Conservation (phyloP, 2,888 invertebrate genomes). For the Agrypnus murinus region DNA sequence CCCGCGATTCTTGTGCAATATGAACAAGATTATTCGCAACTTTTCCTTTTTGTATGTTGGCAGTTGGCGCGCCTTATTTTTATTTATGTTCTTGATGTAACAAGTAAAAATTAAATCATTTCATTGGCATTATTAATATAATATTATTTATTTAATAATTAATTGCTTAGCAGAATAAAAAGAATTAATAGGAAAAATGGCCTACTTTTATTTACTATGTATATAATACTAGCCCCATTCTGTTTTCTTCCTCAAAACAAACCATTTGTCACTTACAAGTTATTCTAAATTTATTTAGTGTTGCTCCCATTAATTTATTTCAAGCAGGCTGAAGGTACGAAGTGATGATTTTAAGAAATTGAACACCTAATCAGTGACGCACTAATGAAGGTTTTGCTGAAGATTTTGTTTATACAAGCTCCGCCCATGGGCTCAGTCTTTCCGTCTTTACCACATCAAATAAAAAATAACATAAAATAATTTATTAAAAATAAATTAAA, state of each 20-base stretch:
- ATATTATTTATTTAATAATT: constrained; percentile 19
- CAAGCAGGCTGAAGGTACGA: too few relatives aligned
- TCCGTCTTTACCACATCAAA: too few relatives aligned
- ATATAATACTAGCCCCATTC: constrained; percentile 12
- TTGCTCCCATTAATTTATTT: constrained; percentile 13
- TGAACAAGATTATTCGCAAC: constrained; percentile 51
- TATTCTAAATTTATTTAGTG: constrained; percentile 13
- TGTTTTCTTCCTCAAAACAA: constrained; percentile 9
- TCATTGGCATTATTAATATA: constrained; percentile 31
- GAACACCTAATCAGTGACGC: too few relatives aligned
- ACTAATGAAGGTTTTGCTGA: too few relatives aligned
- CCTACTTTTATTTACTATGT: constrained; percentile 24
- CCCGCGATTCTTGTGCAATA: constrained; percentile 53
- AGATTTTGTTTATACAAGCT: too few relatives aligned
- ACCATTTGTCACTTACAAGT: background rate
- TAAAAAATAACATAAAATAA: too few relatives aligned
- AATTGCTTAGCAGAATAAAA: constrained; percentile 27
- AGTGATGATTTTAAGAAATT: too few relatives aligned
- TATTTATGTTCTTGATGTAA: constrained; percentile 49
- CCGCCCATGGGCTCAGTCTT: background rate
- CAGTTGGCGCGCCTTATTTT: constrained; percentile 51
- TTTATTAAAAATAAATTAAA: too few relatives aligned
- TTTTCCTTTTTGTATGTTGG: constrained; percentile 49
- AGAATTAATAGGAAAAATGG: background rate
- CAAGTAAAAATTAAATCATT: constrained; percentile 45